Evolutionary conservation across 2,888 invertebrate genomes (phyloP).

Genomic region (Noctua pronuba): DNA sequence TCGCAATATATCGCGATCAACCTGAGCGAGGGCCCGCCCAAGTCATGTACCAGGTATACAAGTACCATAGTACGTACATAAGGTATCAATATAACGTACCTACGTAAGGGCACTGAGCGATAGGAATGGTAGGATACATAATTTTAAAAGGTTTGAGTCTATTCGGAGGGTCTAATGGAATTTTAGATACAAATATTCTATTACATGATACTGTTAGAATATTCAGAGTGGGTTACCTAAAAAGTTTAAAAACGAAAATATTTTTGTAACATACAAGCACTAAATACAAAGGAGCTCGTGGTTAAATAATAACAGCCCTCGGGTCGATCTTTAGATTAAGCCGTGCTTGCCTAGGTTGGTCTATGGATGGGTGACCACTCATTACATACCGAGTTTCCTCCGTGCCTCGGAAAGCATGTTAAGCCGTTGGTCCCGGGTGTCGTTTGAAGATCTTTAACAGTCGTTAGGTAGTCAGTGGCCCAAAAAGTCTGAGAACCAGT

Average conservation of each 20-base stretch:
- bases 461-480: too few species aligned
- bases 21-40: slow-evolving; percentile 68
- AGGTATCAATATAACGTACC: slow-evolving; percentile 60
- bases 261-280: neutral
- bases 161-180: slow-evolving; percentile 26
- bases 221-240: slow-evolving; percentile 5
- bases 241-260: neutral
- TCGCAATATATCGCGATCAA: slow-evolving; percentile 70
- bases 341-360: too few species aligned
- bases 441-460: too few species aligned
- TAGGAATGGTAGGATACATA: slow-evolving; percentile 32
- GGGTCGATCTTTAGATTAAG: too few species aligned
- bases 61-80: slow-evolving; percentile 36
- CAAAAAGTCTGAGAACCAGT: too few species aligned
- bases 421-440: too few species aligned
- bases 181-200: slow-evolving; percentile 36
- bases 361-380: too few species aligned
- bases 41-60: slow-evolving; percentile 65
- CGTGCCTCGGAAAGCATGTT: too few species aligned
- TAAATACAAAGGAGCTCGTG: too few species aligned
- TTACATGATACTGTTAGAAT: slow-evolving; percentile 7
- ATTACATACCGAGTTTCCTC: too few species aligned
- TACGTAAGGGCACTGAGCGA: slow-evolving; percentile 27
- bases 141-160: slow-evolving; percentile 49
- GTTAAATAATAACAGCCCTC: too few species aligned